Evolutionary conservation across 1,140 invertebrate species (phyloP).

Genomic region (Fopius arisanus): DNA sequence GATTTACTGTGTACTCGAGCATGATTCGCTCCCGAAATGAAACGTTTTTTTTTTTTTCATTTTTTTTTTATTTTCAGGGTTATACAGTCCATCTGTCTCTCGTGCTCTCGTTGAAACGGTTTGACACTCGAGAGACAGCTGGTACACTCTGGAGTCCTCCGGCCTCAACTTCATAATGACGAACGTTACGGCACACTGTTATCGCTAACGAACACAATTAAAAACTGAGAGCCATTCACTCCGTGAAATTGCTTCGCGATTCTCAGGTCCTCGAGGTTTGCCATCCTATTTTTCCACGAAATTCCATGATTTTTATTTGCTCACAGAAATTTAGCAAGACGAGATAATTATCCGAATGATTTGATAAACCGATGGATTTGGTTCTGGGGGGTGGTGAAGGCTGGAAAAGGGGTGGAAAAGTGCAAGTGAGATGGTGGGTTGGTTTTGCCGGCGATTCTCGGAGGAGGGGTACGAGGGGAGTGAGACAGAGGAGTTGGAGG

Average conservation of each 20-base stretch:
- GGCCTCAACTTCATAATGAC: slow-evolving; percentile 34
- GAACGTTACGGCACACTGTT: slow-evolving; percentile 36
- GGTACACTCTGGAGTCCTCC: slow-evolving; percentile 8
- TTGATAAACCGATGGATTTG: too few relatives aligned
- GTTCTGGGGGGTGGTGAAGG: too few relatives aligned
- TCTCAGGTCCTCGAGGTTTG: slow-evolving; percentile 24
- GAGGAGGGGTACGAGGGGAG: background rate
- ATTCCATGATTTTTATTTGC: background rate
- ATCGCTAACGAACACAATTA: slow-evolving; percentile 42
- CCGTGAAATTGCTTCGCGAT: slow-evolving; percentile 37
- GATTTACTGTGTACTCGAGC: too few relatives aligned
- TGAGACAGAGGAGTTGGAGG: slow-evolving; percentile 21
- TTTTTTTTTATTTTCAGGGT: background rate
- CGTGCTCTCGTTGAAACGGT: background rate
- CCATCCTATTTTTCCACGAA: slow-evolving; percentile 1
- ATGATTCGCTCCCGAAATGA: background rate
- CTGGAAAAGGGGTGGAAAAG: background rate
- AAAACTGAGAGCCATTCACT: slow-evolving; percentile 41
- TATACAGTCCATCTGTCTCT: background rate
- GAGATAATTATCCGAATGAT: too few relatives aligned
- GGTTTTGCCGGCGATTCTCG: background rate
- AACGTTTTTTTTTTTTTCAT: background rate
- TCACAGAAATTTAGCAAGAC: too few relatives aligned
- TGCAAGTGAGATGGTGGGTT: background rate
- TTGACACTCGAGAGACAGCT: slow-evolving; percentile 21